A percentile compares a stretch with the other conserved stretches of the same genome.
phyloP scores from a whole-genome alignment of 2,797 vertebrate genomes.

The Scarus forsteni region DNA sequence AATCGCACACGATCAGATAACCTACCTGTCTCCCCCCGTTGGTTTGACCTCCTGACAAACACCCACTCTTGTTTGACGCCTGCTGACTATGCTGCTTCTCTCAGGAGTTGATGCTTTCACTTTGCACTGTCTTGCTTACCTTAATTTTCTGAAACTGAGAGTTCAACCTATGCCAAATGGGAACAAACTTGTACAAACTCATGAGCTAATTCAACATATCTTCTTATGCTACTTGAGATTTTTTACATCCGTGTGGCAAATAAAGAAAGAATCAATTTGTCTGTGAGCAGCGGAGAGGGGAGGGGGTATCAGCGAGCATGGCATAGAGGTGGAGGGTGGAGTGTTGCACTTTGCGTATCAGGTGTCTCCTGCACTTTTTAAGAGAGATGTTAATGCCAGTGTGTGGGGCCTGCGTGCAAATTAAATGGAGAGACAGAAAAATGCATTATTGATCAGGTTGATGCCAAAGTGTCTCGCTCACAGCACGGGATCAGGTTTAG shows the following conservation, averaged over 20 bases:
- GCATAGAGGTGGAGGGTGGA: constrained; percentile 39
- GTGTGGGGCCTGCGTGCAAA: constrained; percentile 76
- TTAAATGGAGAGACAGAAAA: constrained; percentile 88
- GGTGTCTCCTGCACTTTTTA: constrained; percentile 77
- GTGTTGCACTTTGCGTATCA: constrained; percentile 76
- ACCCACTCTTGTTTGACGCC: constrained; percentile 28
- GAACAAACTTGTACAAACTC: constrained; percentile 51
- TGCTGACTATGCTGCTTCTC: constrained; percentile 31
- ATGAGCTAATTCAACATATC: constrained; percentile 53
- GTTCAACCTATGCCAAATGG: constrained; percentile 35
- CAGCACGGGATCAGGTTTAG: constrained; percentile 80
- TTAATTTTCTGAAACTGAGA: constrained; percentile 37
- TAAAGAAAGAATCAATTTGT: constrained; percentile 79
- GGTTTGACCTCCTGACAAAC: constrained; percentile 51
- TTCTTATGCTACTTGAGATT: constrained; percentile 46
- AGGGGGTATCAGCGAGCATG: constrained; percentile 46
- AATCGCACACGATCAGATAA: constrained; percentile 78
- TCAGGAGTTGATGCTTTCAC: constrained; percentile 15
- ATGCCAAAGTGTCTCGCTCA: constrained; percentile 83
- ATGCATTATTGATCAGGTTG: constrained; percentile 86
- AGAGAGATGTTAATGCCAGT: constrained; percentile 68
- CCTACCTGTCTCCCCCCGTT: constrained; percentile 70
- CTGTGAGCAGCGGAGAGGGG: constrained; percentile 52
- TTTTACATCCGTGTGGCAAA: constrained; percentile 46
- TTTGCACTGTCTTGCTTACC: constrained; percentile 12